A percentile compares a stretch with the other conserved stretches of the same genome.
Conservation (phyloP, 2,888 invertebrate genomes). For the Xestoiulus laeticollis region DNA sequence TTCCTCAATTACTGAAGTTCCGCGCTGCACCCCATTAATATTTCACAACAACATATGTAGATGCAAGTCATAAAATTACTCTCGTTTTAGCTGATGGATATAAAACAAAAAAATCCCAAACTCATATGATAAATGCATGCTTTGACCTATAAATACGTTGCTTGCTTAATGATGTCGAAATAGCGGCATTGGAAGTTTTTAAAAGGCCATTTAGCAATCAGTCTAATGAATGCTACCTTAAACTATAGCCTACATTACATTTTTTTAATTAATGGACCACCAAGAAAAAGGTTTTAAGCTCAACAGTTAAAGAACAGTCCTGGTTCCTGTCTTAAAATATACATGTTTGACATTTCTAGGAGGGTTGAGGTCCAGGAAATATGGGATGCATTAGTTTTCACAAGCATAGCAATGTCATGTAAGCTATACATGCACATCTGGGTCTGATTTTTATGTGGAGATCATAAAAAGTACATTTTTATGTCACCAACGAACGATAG, state of each 20-base stretch:
- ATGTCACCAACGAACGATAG: no score
- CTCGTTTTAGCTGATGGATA: constrained; percentile 38
- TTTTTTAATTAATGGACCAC: no score
- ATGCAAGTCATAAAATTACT: constrained; percentile 41
- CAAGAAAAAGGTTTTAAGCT: no score
- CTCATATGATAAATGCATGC: constrained; percentile 21
- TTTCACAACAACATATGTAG: constrained; percentile 30
- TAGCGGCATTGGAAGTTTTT: background rate
- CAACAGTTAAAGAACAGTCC: no score
- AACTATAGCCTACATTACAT: background rate
- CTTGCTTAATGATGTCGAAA: background rate
- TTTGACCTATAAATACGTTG: constrained; percentile 10
- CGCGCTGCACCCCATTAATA: background rate
- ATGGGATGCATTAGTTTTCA: no score
- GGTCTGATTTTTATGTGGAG: no score
- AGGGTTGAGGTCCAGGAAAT: no score
- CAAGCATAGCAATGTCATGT: no score
- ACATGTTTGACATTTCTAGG: no score
- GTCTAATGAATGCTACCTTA: background rate
- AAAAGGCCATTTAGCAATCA: background rate
- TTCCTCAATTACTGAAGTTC: constrained; percentile 11
- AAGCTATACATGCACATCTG: no score
- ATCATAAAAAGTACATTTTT: no score
- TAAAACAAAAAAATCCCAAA: background rate
- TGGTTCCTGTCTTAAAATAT: no score